Evolutionary conservation across 1,140 invertebrate species (phyloP), one percentile per base, ranked within the genome.

Genomic region (Sweltsa coloradensis): DNA sequence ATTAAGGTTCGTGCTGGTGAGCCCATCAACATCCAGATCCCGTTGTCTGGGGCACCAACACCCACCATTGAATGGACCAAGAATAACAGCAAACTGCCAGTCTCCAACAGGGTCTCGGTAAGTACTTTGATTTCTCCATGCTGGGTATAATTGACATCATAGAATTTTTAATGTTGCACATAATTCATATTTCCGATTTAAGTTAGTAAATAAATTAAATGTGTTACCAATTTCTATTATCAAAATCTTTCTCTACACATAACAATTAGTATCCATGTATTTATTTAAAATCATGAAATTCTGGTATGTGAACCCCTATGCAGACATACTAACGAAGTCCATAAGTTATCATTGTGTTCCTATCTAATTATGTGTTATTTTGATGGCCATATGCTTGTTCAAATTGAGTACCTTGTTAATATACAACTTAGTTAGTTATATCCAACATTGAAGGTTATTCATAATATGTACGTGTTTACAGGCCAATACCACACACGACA

Each of bases 1-100:
- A 85, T 99, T 56, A 89, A 95, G 60, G 93, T 99, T 2, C 78
- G 91, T 23, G 96, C 94, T 58, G 96, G 97, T 51, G 95, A 99
- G 68, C 94, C 95, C 3, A 84, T 99, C 40, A 89, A 92, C 57
- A 80, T 99, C 51, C 81, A 81, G 59, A 91, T 99, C 66, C 93
- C 92, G 43, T 78, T 97, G 39, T 81, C 83, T 53, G 96, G 96
- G 48, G 87, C 95, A 19, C 97, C 97, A 1, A 85, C 83, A 39
- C 96, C 96, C 0, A 86, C 75, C 3, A 81, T 96, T 48, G 79
- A 84, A 56, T 99, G 96, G 96, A 76, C 73, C 6, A 90, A 89
- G 60, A 83, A 89, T 60, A 76, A 77, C 5, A 70, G 78, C 31
- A 73, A 73, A 46, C 60, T 95, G 4, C 66, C 77, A 5, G 78